phyloP scores from a whole-genome alignment of 2,888 invertebrate genomes.

The Scaptodrosophila latifasciaeformis region DNA sequence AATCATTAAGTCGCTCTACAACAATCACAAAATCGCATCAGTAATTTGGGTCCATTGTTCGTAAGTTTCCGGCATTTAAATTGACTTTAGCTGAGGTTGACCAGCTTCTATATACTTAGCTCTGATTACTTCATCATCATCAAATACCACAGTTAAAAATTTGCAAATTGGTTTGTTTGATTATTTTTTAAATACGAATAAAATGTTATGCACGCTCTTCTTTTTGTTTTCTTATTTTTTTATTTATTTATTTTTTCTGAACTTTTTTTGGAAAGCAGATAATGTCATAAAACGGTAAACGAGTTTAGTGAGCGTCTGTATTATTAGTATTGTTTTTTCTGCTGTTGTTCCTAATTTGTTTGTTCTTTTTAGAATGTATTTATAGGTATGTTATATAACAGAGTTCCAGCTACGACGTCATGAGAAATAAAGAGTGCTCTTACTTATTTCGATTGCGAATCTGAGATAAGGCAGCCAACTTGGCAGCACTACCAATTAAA shows the following conservation, averaged over 20 bases:
- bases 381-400: no score
- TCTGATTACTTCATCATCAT: constrained; percentile 51
- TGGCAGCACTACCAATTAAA: not conserved
- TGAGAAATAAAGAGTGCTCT: no score
- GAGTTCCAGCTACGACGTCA: no score
- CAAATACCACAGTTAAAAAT: constrained; percentile 4
- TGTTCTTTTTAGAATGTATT: not conserved
- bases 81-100: constrained; percentile 26
- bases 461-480: not conserved
- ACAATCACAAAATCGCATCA: constrained; percentile 21
- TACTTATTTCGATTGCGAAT: no score
- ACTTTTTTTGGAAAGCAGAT: constrained; percentile 7
- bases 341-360: no score
- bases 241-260: no score
- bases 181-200: no score
- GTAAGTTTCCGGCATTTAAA: constrained; percentile 54
- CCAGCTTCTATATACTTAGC: constrained; percentile 28
- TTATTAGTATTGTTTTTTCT: no score
- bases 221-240: constrained; percentile 5
- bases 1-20: constrained; percentile 24
- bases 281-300: constrained; percentile 42
- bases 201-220: not conserved
- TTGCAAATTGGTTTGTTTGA: not conserved
- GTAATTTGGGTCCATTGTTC: constrained; percentile 3
- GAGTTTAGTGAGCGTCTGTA: no score